Conservation (phyloP, 2,797 vertebrate genomes). For the Aplochiton taeniatus region DNA sequence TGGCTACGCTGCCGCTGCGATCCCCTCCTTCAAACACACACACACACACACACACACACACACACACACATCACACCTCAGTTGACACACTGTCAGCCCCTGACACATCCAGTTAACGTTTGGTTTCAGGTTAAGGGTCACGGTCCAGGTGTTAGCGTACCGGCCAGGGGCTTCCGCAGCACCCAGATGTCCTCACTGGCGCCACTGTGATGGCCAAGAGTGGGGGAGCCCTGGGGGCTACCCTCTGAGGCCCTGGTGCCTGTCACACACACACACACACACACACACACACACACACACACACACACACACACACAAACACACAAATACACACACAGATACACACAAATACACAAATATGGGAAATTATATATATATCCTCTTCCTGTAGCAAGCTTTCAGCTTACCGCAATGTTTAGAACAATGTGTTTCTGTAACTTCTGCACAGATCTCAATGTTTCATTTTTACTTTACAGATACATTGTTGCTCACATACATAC, state of each 20-base stretch:
- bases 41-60: background rate
- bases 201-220: slow-evolving; percentile 78
- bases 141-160: slow-evolving; percentile 61
- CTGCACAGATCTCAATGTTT: too few relatives aligned
- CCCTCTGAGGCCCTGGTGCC: slow-evolving; percentile 85
- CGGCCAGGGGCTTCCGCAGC: slow-evolving; percentile 91
- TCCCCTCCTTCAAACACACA: slow-evolving; percentile 65
- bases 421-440: too few relatives aligned
- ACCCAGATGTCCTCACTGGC: slow-evolving; percentile 94
- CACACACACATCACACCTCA: background rate
- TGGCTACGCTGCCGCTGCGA: slow-evolving; percentile 86
- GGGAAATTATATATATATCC: too few relatives aligned
- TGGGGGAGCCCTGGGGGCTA: slow-evolving; percentile 87
- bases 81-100: background rate
- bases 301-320: slow-evolving; percentile 11
- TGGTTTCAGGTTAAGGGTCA: background rate
- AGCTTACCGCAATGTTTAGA: too few relatives aligned
- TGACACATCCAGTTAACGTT: background rate
- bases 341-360: slow-evolving; percentile 1
- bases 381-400: too few relatives aligned
- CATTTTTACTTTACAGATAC: too few relatives aligned
- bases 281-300: slow-evolving; percentile 20
- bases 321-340: background rate
- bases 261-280: slow-evolving; percentile 55
- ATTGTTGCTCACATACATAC: slow-evolving; percentile 11